Conservation (phyloP, 2,888 invertebrate genomes). For the Dasypolia templi region DNA sequence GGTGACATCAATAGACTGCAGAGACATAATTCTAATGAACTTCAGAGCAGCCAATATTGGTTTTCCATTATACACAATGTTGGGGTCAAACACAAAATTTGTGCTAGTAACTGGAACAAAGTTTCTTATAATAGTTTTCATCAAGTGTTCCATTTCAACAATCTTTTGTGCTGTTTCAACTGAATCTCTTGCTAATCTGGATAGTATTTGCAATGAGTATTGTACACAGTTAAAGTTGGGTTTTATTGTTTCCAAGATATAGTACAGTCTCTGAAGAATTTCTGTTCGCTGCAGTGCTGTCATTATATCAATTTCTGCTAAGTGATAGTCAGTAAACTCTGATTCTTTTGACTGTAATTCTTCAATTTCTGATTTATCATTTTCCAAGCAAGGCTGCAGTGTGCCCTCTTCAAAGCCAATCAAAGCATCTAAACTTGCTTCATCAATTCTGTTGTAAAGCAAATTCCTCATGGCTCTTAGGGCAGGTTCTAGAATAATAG, state of each 20-base stretch:
- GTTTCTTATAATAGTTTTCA: conserved; percentile 90
- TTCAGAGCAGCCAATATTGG: conserved; percentile 94
- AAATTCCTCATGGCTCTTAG: conserved; percentile 94
- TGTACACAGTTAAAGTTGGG: conserved; percentile 94
- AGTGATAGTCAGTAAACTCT: conserved; percentile 96
- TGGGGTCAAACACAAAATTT: conserved; percentile 82
- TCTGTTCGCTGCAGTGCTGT: conserved; percentile 93
- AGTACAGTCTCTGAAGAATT: conserved; percentile 93
- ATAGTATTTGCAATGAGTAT: conserved; percentile 94
- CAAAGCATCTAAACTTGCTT: conserved; percentile 93
- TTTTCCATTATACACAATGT: conserved; percentile 90
- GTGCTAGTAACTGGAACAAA: conserved; percentile 89
- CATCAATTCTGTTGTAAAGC: conserved; percentile 94
- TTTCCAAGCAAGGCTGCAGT: conserved; percentile 91
- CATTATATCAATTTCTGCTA: conserved; percentile 95
- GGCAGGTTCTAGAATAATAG: conserved; percentile 93
- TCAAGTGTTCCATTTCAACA: conserved; percentile 91
- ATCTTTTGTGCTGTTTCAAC: conserved; percentile 92
- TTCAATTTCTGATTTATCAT: conserved; percentile 88
- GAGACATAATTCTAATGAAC: conserved; percentile 93
- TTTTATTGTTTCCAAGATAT: conserved; percentile 93
- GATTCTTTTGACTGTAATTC: conserved; percentile 89
- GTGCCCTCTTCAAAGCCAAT: conserved; percentile 92
- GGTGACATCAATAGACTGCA: conserved; percentile 90
- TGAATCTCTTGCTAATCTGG: conserved; percentile 94